A percentile compares a stretch with the other conserved stretches of the same genome.
These are phyloP conservation scores for Leucania comma DNA, from an alignment of 2,888 invertebrate genomes.

Conservation along the genomic window DNA sequence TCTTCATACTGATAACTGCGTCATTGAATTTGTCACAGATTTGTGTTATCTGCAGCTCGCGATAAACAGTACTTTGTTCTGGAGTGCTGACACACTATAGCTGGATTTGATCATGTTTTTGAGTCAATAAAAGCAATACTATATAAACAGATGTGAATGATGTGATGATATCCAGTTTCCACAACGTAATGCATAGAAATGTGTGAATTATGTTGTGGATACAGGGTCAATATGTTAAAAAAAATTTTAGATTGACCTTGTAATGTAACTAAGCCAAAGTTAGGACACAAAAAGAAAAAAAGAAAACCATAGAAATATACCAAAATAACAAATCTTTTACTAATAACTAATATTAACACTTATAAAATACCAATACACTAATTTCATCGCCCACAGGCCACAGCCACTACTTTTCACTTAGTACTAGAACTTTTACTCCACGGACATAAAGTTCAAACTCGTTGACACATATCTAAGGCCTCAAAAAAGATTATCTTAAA, in stretches of 20 bases:
- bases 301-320: not conserved
- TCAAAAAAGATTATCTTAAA: conserved; percentile 2
- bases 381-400: not conserved
- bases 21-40: conserved; percentile 42
- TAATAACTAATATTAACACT: conserved; percentile 26
- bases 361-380: conserved; percentile 12
- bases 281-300: not conserved
- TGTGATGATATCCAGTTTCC: not conserved
- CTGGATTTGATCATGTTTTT: conserved; percentile 8
- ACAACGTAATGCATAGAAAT: not conserved
- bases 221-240: no score
- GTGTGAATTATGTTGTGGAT: not conserved
- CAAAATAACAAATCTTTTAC: conserved; percentile 52
- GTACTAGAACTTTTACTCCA: not conserved
- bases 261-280: not conserved
- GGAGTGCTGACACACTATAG: conserved; percentile 9
- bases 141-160: not conserved
- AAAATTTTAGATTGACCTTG: no score
- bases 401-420: not conserved
- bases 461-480: not conserved
- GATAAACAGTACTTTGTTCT: conserved; percentile 29
- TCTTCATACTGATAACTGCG: conserved; percentile 26
- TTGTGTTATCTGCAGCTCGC: conserved; percentile 27
- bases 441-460: not conserved
- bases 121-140: no score